Percentiles rank a stretch among this genome's conserved stretches.
These are phyloP conservation scores for Leucozona laternaria DNA, from an alignment of 2,888 invertebrate genomes.

Conservation along the genomic window DNA sequence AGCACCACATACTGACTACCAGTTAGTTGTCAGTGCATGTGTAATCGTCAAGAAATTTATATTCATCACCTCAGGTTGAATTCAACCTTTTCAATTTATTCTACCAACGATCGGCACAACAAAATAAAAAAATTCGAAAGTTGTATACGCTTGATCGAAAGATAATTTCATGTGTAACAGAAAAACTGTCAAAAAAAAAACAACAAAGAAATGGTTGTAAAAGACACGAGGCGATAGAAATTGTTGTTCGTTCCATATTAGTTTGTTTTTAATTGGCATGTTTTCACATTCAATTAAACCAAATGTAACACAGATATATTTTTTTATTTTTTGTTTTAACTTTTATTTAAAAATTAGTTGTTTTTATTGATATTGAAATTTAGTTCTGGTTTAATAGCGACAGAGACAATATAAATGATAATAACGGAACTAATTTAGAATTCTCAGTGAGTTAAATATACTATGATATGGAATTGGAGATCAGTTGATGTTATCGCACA, in stretches of 20 bases:
- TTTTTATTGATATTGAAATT: neutral
- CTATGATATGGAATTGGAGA: too few species aligned
- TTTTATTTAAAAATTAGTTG: neutral
- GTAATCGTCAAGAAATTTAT: conserved; percentile 16
- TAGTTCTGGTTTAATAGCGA: neutral
- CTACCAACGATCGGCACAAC: conserved; percentile 13
- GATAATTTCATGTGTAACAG: conserved; percentile 38
- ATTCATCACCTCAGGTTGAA: conserved; percentile 44
- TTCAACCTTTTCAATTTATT: conserved; percentile 16
- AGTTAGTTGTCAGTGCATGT: conserved; percentile 2
- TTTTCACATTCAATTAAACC: conserved; percentile 35
- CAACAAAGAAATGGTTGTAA: conserved; percentile 37
- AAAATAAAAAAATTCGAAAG: conserved; percentile 48
- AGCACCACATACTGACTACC: too few species aligned
- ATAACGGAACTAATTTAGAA: too few species aligned
- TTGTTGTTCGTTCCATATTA: conserved; percentile 54
- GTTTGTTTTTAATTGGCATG: conserved; percentile 49
- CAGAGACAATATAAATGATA: neutral
- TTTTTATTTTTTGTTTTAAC: neutral
- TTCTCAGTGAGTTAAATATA: too few species aligned
- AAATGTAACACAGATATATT: neutral
- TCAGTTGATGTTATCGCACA: too few species aligned
- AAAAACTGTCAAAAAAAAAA: conserved; percentile 45
- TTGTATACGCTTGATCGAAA: conserved; percentile 31
- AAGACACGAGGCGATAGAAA: conserved; percentile 59